Base-by-base conservation (phyloP, 30 jellyfish, hydroid and myxozoan genomes). In the Cassiopea xamachana region DNA sequence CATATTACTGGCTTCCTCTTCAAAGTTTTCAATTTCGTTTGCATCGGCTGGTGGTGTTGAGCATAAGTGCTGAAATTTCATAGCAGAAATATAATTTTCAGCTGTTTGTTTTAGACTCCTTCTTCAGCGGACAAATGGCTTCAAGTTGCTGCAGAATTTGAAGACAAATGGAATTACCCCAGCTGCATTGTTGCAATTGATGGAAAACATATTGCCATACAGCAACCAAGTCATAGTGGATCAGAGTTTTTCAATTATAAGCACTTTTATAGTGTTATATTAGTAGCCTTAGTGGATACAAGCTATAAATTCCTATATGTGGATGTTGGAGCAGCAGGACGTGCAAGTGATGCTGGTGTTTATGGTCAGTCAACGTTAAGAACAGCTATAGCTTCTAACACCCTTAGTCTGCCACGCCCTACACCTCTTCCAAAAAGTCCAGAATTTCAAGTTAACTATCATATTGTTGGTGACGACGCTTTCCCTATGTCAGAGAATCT, bases 141-240 rank as follows among this genome's bases (percentile, higher is more conserved):
- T 17, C n/a, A 46, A 47, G 62, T 62, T 14, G 88, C 93, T 43
- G 73, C 60, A 15, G 87, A 86, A 44, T 86, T 86, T 46, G 71
- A 86, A 61, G 17, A 48, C 55, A 74, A 86, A 68, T 87, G 90
- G 91, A 67, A 87, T 15, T 87, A 77, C 77, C 91, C 95, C 18
- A 59, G 90, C 85, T 87, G 95, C 84, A 79, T 87, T 9, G 95
- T 77, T 60, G 90, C 90, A 77, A 87, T 87, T 76, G 95, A 87
- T 87, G 95, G 90, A 74, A 79, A 87, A 62, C 91, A 87, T 48
- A 67, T 87, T 69, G 95, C 90, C 50, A 27, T 87, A 7, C 90
- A 79, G 87, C 90, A 77, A 50, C 95, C 95, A 8, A 60, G 51
- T 48, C 14, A 87, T 59, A 87, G 95, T 87, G 95, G 95, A 27